Base-by-base conservation (phyloP, 1,140 invertebrate species). In the Bombus difficillimus region DNA sequence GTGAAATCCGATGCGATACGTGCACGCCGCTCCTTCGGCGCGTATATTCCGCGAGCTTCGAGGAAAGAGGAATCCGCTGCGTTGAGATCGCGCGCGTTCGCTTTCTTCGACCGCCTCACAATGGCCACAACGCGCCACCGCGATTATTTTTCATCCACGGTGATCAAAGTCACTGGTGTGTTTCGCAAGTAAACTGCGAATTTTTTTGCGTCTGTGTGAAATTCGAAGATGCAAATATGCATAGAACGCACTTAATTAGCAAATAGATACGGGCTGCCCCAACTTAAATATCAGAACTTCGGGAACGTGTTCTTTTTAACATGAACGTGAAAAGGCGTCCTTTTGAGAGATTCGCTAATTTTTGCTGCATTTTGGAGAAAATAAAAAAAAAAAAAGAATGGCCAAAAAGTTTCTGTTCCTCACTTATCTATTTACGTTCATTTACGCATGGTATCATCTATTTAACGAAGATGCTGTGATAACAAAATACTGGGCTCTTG, bases 1-100 rank as follows among this genome's bases (percentile, higher is more conserved):
- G 92, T 94, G 94, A 94, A 94, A 94, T 94, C 91, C 92, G 93
- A 94, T 91, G 92, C 93, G 92, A 93, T 92, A 91, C 87, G 72
- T 83, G 80, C 79, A 88, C 86, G 57, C 53, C n/a, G 59, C 53
- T 77, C 62, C 64, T 25, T 41, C 69, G 1, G 41, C 13, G 86
- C 77, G 72, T 86, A 79, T 84, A 76, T 75, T 80, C 81, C 66
- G 69, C 81, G 64, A 72, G 41, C 47, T 77, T 80, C 76, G 77
- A 84, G 81, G 81, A 84, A 81, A 77, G 80, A 80, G 78, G 78
- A 88, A 81, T 86, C 80, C 88, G 34, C 43, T 83, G 71, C 37
- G 43, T 25, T 81, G n/a, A 37, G 53, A 79, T 71, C 72, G 53
- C 39, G 66, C 86, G 78, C 69, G 66, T 66, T 84, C 83, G 80